Evolutionary conservation across 2,888 invertebrate species (phyloP).

Genomic region (Chymomyza amoena): DNA sequence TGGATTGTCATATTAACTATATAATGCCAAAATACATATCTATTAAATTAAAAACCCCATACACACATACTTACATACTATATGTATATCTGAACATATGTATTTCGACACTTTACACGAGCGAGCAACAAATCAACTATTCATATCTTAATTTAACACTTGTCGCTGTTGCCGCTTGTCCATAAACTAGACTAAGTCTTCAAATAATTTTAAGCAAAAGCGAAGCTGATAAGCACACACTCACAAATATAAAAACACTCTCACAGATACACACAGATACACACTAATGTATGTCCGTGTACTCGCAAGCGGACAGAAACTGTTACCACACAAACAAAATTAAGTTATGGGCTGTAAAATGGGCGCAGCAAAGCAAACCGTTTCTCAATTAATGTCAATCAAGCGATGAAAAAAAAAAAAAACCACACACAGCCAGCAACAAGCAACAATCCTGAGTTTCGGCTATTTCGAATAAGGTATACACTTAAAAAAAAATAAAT

Average conservation of each 20-base stretch:
- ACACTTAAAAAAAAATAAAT: neutral
- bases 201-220: neutral
- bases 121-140: neutral
- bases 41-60: neutral
- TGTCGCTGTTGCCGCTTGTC: neutral
- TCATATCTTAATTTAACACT: neutral
- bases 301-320: conserved; percentile 7
- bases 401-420: neutral
- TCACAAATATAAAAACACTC: neutral
- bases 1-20: neutral
- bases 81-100: neutral
- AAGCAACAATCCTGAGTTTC: neutral
- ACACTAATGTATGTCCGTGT: conserved; percentile 2
- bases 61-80: neutral
- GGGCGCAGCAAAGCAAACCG: neutral
- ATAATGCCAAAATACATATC: neutral
- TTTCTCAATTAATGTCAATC: conserved; percentile 8
- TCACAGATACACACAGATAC: too few species aligned
- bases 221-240: neutral
- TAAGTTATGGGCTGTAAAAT: conserved; percentile 5
- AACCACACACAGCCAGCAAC: neutral
- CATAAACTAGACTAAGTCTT: neutral
- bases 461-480: neutral
- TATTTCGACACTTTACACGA: neutral
- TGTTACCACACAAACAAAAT: neutral